These are phyloP conservation scores for Drosophila melanica DNA, from an alignment of 1,140 invertebrate species.

Conservation along the genomic window DNA sequence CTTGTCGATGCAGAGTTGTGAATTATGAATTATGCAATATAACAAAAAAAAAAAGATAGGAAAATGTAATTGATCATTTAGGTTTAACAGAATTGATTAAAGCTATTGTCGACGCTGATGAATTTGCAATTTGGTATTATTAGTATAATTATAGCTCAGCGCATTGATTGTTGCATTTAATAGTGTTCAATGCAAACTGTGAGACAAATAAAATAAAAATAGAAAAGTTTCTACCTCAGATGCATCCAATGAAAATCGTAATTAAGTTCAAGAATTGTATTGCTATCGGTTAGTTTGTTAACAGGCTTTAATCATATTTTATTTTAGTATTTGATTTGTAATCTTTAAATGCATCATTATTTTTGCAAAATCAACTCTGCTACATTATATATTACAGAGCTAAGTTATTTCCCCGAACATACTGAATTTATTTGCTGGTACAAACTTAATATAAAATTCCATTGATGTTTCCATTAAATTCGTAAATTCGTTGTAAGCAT, in stretches of 20 bases:
- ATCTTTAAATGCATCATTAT: no score
- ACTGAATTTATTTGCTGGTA: no score
- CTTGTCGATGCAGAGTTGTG: not conserved
- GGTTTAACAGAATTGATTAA: not conserved
- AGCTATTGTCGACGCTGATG: not conserved
- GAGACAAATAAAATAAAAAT: constrained; percentile 2
- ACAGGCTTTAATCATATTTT: no score
- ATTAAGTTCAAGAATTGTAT: not conserved
- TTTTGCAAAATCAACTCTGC: no score
- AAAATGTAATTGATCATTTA: constrained; percentile 9
- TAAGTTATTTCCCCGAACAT: no score
- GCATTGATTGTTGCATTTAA: constrained; percentile 2
- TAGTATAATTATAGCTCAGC: not conserved
- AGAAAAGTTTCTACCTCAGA: constrained; percentile 1
- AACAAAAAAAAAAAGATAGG: not conserved
- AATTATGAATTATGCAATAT: not conserved
- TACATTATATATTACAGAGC: no score
- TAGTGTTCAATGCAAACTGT: constrained; percentile 6
- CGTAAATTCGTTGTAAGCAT: constrained; percentile 7
- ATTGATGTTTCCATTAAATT: not conserved
- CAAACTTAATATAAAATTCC: not conserved
- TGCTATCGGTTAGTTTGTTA: no score
- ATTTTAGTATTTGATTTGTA: no score
- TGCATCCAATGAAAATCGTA: not conserved
- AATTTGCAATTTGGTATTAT: constrained; percentile 11